Evolutionary conservation across 2,113 vertebrate genomes (phyloP).

Genomic region (Axis porcinus): DNA sequence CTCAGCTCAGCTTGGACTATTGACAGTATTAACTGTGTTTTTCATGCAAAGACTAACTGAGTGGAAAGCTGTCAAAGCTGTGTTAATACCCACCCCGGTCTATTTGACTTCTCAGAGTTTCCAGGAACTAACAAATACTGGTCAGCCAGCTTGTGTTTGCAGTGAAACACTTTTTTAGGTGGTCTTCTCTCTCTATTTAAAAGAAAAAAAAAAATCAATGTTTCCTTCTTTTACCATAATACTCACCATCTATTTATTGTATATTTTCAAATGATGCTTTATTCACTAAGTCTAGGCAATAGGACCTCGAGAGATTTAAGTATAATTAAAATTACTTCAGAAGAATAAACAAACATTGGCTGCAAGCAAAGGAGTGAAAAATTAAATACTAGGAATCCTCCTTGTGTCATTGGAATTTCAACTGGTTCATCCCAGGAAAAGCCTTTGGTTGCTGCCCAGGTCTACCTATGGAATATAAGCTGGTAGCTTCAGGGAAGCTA

Average conservation of each 20-base stretch:
- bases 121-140: not conserved
- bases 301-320: not conserved
- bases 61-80: not conserved
- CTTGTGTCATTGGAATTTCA: not conserved
- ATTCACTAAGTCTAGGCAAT: not conserved
- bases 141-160: not conserved
- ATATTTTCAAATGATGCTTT: not conserved
- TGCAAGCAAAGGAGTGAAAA: not conserved
- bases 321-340: not conserved
- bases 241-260: not conserved
- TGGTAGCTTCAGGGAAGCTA: not conserved
- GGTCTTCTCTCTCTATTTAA: not conserved
- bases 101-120: not conserved
- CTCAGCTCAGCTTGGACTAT: not conserved
- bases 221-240: constrained; percentile 17
- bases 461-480: not conserved
- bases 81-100: not conserved
- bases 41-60: not conserved
- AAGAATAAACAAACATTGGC: not conserved
- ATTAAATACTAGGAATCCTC: not conserved
- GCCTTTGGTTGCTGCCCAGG: not conserved
- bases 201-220: not conserved
- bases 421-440: not conserved
- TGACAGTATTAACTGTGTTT: not conserved
- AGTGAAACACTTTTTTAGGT: not conserved